Evolutionary conservation across 2,113 vertebrate species (phyloP), one percentile per base, ranked within the genome.

Genomic region (Platysteira castanea): DNA sequence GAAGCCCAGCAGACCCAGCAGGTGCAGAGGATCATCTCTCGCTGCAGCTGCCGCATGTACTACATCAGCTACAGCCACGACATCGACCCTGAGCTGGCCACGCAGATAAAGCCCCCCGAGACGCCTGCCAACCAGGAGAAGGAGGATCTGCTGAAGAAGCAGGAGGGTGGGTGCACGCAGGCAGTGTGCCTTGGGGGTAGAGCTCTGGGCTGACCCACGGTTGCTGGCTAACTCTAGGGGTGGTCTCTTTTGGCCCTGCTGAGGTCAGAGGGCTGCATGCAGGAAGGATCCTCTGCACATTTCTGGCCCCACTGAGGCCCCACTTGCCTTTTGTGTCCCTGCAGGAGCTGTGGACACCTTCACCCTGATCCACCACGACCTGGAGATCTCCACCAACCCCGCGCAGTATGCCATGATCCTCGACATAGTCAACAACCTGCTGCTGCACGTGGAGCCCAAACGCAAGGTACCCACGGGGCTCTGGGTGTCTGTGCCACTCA

Each of bases 31-130:
- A 99, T 99, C 95, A 99, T 99, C 97, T 99, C 99, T 1, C 99
- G 99, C 69, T 99, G 99, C 97, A 99, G 98, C 96, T 99, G 99
- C 96, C 98, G 99, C 88, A 99, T 99, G 99, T 99, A 99, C 96
- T 99, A 99, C 97, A 99, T 99, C 97, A 99, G 99, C 95, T 99
- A 99, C 97, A 99, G 99, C 96, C 99, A 99, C 6, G 99, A 99
- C 95, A 99, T 99, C 35, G 98, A 99, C 98, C 99, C 99, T 0
- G 99, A 99, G 95, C 97, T 99, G 90, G 99, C 99, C 95, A 99
- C 99, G 0, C 99, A 99, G 97, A 99, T 99, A 97, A 99, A 99
- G 96, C 99, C 99, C 10, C 99, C 99, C 0, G 98, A 99, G 93
- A 97, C 98, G 50, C 98, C 98, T 3, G 98, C 98, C 84, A 97